phyloP scores from a whole-genome alignment of 2,888 invertebrate species.

The Aleiodes testaceus region DNA sequence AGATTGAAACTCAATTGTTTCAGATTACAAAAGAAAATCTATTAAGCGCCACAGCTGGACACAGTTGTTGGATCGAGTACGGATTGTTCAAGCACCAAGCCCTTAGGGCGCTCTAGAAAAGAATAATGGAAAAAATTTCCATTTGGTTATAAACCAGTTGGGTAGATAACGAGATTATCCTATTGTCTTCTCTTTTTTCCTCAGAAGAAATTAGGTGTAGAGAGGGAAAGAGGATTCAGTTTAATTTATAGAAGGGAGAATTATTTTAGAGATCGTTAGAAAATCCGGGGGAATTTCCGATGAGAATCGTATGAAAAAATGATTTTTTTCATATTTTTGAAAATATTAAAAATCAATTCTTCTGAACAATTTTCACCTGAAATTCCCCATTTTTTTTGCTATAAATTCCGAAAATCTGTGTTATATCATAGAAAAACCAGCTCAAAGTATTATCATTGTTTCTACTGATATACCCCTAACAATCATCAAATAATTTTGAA shows the following conservation, averaged over 20 bases:
- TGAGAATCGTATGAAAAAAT: too few species aligned
- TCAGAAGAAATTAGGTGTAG: too few species aligned
- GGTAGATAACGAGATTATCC: too few species aligned
- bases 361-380: neutral
- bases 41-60: conserved; percentile 30
- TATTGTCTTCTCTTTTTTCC: too few species aligned
- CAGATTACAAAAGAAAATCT: conserved; percentile 15
- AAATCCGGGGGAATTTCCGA: too few species aligned
- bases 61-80: conserved; percentile 62
- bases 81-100: conserved; percentile 69
- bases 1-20: conserved; percentile 30
- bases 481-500: conserved; percentile 5
- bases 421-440: neutral
- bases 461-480: neutral
- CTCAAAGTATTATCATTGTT: neutral
- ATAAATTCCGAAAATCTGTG: too few species aligned
- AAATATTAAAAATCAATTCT: too few species aligned
- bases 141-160: too few species aligned
- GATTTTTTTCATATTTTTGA: too few species aligned
- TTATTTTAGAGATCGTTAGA: too few species aligned
- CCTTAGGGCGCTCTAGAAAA: conserved; percentile 69
- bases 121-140: conserved; percentile 50
- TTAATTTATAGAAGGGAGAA: too few species aligned
- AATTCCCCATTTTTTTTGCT: neutral
- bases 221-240: too few species aligned